phyloP scores from a whole-genome alignment of 2,888 invertebrate genomes.

The Aspidiotus destructor region DNA sequence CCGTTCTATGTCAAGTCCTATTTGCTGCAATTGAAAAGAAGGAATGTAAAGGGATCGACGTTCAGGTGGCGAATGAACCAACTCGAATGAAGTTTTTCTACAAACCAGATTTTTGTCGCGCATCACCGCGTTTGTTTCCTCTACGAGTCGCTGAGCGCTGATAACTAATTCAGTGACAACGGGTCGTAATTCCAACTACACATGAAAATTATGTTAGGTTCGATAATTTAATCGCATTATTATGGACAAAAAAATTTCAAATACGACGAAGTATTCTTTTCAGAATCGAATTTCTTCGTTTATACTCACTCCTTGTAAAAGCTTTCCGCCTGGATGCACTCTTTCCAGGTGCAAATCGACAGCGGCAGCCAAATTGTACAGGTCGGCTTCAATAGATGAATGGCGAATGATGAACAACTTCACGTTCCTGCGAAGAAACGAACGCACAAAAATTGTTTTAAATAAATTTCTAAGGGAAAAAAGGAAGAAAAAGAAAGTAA shows the following conservation, averaged over 20 bases:
- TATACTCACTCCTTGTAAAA: constrained; percentile 57
- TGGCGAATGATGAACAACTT: constrained; percentile 58
- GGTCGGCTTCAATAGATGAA: constrained; percentile 58
- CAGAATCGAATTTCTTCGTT: not conserved
- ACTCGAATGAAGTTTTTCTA: constrained; percentile 39
- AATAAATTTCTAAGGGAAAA: constrained; percentile 2
- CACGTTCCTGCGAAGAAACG: constrained; percentile 40
- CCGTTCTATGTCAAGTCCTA: constrained; percentile 58
- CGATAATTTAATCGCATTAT: not conserved
- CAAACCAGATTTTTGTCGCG: constrained; percentile 50
- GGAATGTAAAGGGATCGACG: not conserved
- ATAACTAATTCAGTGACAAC: constrained; percentile 67
- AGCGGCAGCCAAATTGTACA: constrained; percentile 64
- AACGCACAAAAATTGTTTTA: not conserved
- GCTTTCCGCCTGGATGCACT: constrained; percentile 70
- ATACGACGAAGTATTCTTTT: too few relatives aligned
- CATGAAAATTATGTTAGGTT: not conserved
- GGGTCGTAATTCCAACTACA: constrained; percentile 55
- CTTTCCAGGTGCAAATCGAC: constrained; percentile 59
- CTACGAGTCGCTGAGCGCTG: constrained; percentile 55
- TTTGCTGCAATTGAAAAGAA: constrained; percentile 42
- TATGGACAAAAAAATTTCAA: not conserved
- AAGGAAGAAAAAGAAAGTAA: not conserved
- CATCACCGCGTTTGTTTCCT: constrained; percentile 55
- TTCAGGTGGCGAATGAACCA: not conserved